Evolutionary conservation across 2,113 vertebrate genomes (phyloP).

Genomic region (Hippocampus zosterae): DNA sequence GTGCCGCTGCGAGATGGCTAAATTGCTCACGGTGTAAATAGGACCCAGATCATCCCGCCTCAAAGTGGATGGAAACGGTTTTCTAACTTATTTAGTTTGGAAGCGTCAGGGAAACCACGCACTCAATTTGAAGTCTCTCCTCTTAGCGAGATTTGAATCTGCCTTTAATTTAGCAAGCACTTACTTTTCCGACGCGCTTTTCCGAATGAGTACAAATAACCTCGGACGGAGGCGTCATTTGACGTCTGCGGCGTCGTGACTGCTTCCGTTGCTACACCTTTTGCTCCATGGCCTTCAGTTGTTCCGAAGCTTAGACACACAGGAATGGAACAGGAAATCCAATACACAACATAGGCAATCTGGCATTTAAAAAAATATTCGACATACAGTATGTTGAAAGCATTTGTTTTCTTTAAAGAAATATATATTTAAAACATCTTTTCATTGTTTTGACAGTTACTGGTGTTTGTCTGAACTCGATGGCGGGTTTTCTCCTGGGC

Average conservation of each 20-base stretch:
- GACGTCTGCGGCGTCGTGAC: constrained; percentile 33
- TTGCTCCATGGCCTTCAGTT: constrained; percentile 15
- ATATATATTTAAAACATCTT: no score
- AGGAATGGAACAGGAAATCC: constrained; percentile 18
- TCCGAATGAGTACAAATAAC: constrained; percentile 57
- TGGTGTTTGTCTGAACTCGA: no score
- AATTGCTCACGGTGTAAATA: constrained; percentile 64
- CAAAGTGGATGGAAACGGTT: constrained; percentile 68
- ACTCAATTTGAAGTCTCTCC: constrained; percentile 51
- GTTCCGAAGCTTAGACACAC: constrained; percentile 22
- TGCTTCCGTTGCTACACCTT: constrained; percentile 24
- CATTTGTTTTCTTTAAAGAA: no score
- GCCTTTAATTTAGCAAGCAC: constrained; percentile 61
- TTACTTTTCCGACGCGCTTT: constrained; percentile 55
- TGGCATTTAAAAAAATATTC: background rate
- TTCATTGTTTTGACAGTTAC: no score
- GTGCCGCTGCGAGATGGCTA: constrained; percentile 50
- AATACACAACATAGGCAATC: background rate
- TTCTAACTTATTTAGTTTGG: constrained; percentile 65
- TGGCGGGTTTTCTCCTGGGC: no score
- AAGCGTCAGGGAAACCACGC: constrained; percentile 60
- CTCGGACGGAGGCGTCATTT: constrained; percentile 36
- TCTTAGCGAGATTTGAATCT: constrained; percentile 42
- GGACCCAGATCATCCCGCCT: constrained; percentile 54
- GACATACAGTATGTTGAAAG: no score